phyloP scores from a whole-genome alignment of 2,888 invertebrate genomes.

The Rhingia rostrata region DNA sequence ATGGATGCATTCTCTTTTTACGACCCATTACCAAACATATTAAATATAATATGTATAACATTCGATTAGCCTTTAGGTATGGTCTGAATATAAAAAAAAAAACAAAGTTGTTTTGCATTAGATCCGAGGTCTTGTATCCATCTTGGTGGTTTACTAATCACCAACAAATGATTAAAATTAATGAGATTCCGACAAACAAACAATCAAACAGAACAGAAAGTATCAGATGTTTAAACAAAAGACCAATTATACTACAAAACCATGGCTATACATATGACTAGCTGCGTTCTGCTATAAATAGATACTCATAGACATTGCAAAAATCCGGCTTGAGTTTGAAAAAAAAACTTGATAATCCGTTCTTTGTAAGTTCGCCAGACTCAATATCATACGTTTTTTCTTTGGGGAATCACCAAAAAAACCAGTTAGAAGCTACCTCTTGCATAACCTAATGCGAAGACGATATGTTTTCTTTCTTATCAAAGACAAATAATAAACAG shows the following conservation, averaged over 20 bases:
- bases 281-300: slow-evolving; percentile 3
- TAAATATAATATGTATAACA: too few relatives aligned
- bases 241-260: background rate
- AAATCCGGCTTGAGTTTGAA: slow-evolving; percentile 7
- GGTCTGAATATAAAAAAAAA: too few relatives aligned
- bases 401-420: slow-evolving; percentile 13
- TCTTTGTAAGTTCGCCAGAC: background rate
- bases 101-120: too few relatives aligned
- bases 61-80: too few relatives aligned
- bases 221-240: background rate
- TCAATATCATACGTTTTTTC: background rate
- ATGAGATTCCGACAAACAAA: background rate
- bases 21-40: too few relatives aligned
- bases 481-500: background rate
- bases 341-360: too few relatives aligned
- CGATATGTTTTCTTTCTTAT: slow-evolving; percentile 13
- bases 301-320: background rate
- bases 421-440: slow-evolving; percentile 11
- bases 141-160: too few relatives aligned
- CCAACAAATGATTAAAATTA: too few relatives aligned
- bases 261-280: background rate
- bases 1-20: too few relatives aligned
- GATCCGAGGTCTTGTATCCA: too few relatives aligned
- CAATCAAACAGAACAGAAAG: background rate
- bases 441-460: background rate